Conservation (phyloP, 2,113 vertebrate genomes). For the Gracilinanus agilis region DNA sequence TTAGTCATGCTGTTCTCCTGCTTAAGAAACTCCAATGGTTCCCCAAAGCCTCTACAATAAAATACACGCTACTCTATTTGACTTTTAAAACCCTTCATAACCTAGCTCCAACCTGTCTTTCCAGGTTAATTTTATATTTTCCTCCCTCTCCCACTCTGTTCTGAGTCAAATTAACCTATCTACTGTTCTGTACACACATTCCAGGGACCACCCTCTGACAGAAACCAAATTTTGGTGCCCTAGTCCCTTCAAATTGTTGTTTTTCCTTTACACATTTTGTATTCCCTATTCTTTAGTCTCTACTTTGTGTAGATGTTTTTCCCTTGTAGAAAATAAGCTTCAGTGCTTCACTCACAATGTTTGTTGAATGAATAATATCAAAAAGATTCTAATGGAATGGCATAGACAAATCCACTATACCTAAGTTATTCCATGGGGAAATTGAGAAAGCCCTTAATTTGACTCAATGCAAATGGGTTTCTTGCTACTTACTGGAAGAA, state of each 20-base stretch:
- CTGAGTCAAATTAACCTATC: neutral
- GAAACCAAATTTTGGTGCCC: neutral
- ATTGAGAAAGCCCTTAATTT: slow-evolving; percentile 9
- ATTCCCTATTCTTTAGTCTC: neutral
- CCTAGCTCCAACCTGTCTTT: neutral
- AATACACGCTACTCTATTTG: neutral
- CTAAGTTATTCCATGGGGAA: neutral
- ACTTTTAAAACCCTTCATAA: neutral
- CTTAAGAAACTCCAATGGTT: neutral
- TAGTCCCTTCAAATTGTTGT: neutral
- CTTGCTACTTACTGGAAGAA: slow-evolving; percentile 92
- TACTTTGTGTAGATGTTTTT: neutral
- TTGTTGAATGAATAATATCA: neutral
- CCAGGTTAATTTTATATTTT: neutral
- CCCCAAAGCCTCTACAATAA: neutral
- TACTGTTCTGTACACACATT: neutral
- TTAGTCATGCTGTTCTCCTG: neutral
- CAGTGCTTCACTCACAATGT: too few relatives aligned
- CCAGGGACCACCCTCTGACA: neutral
- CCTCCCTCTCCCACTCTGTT: neutral
- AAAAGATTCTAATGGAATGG: neutral
- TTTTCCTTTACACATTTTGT: neutral
- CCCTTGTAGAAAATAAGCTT: neutral
- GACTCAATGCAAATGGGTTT: neutral
- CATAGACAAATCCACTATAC: neutral